Evolutionary conservation across 1,140 invertebrate species (phyloP).

Genomic region (Lepidurus apus): DNA sequence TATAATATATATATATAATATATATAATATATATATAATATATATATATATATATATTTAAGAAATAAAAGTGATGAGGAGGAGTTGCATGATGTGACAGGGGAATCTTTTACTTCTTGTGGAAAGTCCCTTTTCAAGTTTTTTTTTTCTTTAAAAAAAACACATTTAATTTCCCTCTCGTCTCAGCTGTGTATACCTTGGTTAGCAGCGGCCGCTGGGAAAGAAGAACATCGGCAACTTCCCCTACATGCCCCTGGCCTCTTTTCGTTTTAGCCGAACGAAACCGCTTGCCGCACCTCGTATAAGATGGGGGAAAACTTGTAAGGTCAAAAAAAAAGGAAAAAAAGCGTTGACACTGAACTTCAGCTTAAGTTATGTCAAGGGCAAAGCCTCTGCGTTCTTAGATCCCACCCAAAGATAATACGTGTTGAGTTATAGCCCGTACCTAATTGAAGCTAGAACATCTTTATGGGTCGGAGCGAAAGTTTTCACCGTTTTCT

Average conservation of each 20-base stretch:
- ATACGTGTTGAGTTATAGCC: background rate
- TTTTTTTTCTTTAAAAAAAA: background rate
- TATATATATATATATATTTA: no score
- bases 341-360: conserved; percentile 19
- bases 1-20: no score
- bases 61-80: no score
- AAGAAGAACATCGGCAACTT: background rate
- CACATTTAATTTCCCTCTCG: background rate
- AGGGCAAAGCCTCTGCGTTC: no score
- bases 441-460: background rate
- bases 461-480: background rate
- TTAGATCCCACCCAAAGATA: conserved; percentile 9
- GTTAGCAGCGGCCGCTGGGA: background rate
- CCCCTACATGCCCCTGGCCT: conserved; percentile 20
- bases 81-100: background rate
- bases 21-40: no score
- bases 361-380: conserved; percentile 12
- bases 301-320: background rate
- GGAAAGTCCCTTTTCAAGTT: background rate
- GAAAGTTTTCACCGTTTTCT: background rate
- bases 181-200: background rate
- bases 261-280: conserved; percentile 2
- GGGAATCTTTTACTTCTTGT: background rate
- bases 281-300: conserved; percentile 2
- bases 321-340: background rate